Percentiles rank a stretch among this genome's conserved stretches.
Evolutionary conservation across 2,113 vertebrate species (phyloP).

Genomic region (Hippoglossus stenolepis): DNA sequence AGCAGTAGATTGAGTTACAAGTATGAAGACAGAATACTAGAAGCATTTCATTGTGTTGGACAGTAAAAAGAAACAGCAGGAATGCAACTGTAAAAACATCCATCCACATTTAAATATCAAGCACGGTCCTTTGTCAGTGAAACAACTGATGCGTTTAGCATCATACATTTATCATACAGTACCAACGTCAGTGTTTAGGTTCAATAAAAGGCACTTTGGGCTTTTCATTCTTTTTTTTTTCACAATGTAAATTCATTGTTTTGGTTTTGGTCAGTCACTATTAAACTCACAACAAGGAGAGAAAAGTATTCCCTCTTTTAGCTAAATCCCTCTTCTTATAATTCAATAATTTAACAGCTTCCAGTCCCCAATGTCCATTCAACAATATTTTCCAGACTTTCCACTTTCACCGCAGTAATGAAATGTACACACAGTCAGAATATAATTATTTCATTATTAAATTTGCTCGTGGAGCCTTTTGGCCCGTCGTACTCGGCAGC

Average conservation of each 20-base stretch:
- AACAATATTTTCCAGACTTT: conserved; percentile 27
- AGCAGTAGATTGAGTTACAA: neutral
- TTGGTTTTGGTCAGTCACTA: neutral
- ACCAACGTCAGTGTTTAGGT: too few relatives aligned
- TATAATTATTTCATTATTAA: conserved; percentile 54
- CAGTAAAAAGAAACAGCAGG: neutral
- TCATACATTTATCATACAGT: neutral
- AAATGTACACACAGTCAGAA: conserved; percentile 31
- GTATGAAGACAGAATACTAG: neutral
- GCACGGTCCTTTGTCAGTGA: neutral
- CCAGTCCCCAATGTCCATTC: conserved; percentile 19
- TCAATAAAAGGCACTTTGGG: too few relatives aligned
- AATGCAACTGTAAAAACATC: neutral
- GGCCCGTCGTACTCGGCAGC: conserved; percentile 6
- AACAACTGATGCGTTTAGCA: neutral
- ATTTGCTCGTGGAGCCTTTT: conserved; percentile 33
- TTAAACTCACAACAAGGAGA: neutral
- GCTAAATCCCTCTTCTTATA: conserved; percentile 2
- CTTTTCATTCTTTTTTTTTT: too few relatives aligned
- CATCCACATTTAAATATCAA: neutral
- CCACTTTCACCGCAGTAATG: conserved; percentile 40
- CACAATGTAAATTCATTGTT: neutral
- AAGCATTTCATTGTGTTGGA: neutral
- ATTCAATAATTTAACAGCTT: conserved; percentile 19
- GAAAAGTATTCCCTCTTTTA: neutral